Percentiles rank a stretch among this genome's conserved stretches.
Conservation (phyloP, 2,888 invertebrate genomes). For the Stenodema calcarata region DNA sequence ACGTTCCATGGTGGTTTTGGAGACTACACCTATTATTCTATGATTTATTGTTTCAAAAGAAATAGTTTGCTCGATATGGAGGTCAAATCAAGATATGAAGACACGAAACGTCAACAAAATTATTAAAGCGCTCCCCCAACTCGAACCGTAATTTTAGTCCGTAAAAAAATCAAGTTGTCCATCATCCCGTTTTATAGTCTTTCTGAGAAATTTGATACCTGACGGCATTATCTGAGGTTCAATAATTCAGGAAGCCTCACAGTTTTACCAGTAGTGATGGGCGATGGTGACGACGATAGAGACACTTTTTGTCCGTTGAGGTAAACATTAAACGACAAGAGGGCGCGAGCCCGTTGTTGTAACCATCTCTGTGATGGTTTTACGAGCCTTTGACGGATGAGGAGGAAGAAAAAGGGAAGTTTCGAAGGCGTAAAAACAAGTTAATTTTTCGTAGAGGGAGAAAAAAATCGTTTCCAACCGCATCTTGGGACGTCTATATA, state of each 20-base stretch:
- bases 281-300: conserved; percentile 30
- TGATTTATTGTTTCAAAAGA: background rate
- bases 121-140: background rate
- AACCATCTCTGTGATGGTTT: background rate
- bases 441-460: background rate
- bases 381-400: conserved; percentile 40
- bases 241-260: conserved; percentile 9
- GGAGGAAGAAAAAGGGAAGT: background rate
- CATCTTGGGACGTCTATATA: background rate
- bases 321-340: background rate
- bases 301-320: conserved; percentile 26
- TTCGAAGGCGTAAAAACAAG: background rate
- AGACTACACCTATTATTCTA: too few species aligned
- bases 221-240: conserved; percentile 5
- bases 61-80: too few species aligned
- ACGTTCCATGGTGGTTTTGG: too few species aligned
- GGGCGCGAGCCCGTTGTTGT: background rate
- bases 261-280: conserved; percentile 37
- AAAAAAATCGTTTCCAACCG: background rate
- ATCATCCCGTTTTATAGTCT: conserved; percentile 21
- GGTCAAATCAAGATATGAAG: background rate
- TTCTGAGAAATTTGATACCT: conserved; percentile 34
- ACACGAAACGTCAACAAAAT: background rate
- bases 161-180: background rate
- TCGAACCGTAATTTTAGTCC: background rate